phyloP scores from a whole-genome alignment of 2,888 invertebrate species.

The Tetragonisca angustula region DNA sequence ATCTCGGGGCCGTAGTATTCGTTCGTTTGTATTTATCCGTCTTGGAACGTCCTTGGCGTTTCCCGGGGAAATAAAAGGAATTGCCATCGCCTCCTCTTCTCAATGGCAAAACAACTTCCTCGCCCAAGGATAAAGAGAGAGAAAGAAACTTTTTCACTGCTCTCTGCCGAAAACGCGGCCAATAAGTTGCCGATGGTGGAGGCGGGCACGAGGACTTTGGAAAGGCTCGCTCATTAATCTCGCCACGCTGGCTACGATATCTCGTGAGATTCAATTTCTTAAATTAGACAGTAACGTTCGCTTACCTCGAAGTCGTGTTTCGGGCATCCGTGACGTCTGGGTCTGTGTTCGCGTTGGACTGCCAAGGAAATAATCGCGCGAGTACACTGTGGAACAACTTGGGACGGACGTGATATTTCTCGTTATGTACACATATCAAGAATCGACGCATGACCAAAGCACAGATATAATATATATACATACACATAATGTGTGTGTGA shows the following conservation, averaged over 20 bases:
- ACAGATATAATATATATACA: neutral
- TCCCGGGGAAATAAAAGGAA: neutral
- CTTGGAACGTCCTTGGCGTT: neutral
- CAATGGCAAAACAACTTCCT: slow-evolving; percentile 1
- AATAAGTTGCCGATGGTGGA: slow-evolving; percentile 39
- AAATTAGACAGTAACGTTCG: slow-evolving; percentile 41
- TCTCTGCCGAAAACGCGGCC: slow-evolving; percentile 29
- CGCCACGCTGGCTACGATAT: slow-evolving; percentile 35
- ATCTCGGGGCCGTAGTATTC: neutral
- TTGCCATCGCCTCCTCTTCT: slow-evolving; percentile 10
- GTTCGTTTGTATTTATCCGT: neutral
- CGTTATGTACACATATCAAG: neutral
- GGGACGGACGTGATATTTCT: slow-evolving; percentile 5
- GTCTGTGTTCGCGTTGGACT: slow-evolving; percentile 4
- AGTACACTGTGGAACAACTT: neutral
- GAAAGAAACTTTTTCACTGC: slow-evolving; percentile 15
- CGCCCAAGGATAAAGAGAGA: too few species aligned
- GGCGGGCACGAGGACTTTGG: slow-evolving; percentile 32
- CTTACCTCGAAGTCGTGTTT: slow-evolving; percentile 44
- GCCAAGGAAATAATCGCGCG: slow-evolving; percentile 24
- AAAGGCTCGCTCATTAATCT: slow-evolving; percentile 54
- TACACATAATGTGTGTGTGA: neutral
- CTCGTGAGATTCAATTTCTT: slow-evolving; percentile 51
- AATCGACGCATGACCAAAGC: neutral
- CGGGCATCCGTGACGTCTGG: neutral